A percentile compares a stretch with the other conserved stretches of the same genome.
Conservation (phyloP, 2,797 vertebrate species). For the Alectoris magna region DNA sequence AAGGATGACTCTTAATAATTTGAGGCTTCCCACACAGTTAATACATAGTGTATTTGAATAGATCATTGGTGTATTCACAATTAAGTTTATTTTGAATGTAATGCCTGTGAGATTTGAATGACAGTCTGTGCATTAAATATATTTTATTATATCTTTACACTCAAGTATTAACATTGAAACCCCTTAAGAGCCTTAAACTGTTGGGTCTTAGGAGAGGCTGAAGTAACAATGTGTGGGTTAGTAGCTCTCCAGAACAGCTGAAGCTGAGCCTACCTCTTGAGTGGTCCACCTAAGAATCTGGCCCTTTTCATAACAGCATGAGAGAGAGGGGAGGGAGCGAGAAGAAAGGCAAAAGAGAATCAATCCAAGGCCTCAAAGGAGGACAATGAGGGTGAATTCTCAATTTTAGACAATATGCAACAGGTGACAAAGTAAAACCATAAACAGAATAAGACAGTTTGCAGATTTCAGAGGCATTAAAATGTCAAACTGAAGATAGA, state of each 20-base stretch:
- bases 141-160: not conserved
- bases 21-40: not conserved
- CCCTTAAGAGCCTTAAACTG: not conserved
- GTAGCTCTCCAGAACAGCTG: not conserved
- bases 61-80: not conserved
- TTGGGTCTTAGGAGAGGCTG: not conserved
- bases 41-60: not conserved
- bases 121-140: not conserved
- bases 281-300: not conserved
- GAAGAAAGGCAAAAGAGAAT: not conserved
- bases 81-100: not conserved
- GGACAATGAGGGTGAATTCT: not conserved
- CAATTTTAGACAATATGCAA: not conserved
- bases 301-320: not conserved
- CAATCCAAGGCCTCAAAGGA: rapidly evolving
- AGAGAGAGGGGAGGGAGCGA: not conserved
- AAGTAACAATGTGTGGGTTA: rapidly evolving
- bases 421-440: not conserved
- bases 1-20: slow-evolving; percentile 23
- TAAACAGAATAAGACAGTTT: not conserved
- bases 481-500: not conserved
- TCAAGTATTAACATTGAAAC: not conserved
- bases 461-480: not conserved
- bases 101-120: not conserved
- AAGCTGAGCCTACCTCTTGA: not conserved